Evolutionary conservation across 2,888 invertebrate genomes (phyloP).

Genomic region (Ectemnius lituratus): DNA sequence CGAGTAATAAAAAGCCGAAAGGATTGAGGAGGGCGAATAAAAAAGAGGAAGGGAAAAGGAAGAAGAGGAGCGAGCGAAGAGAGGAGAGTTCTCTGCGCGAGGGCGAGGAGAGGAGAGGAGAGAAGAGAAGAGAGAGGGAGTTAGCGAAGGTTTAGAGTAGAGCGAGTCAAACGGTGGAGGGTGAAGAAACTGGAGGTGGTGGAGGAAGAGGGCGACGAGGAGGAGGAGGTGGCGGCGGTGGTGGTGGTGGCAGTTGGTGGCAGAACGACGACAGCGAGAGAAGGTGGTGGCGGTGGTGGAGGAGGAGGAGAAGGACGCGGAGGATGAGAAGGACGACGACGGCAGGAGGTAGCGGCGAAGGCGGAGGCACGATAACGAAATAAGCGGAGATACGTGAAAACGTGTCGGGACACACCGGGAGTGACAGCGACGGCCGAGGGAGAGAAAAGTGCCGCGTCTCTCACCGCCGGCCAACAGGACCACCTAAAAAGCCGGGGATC

Average conservation of each 20-base stretch:
- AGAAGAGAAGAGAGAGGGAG: constrained; percentile 15
- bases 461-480: constrained; percentile 4
- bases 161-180: constrained; percentile 42
- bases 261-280: neutral
- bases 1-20: neutral
- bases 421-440: constrained; percentile 49
- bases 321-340: constrained; percentile 49
- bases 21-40: constrained; percentile 11
- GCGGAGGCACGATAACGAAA: constrained; percentile 64
- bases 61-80: constrained; percentile 19
- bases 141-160: constrained; percentile 34
- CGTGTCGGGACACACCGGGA: constrained; percentile 58
- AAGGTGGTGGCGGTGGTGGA: constrained; percentile 35
- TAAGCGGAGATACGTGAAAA: constrained; percentile 62
- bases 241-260: constrained; percentile 25
- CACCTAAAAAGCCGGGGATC: neutral
- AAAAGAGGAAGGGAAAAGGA: constrained; percentile 19
- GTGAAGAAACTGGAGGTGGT: constrained; percentile 54
- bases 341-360: constrained; percentile 53
- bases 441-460: constrained; percentile 40
- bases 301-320: constrained; percentile 34
- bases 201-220: constrained; percentile 45
- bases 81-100: constrained; percentile 21
- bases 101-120: constrained; percentile 21
- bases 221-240: constrained; percentile 36